Evolutionary conservation across 2,888 invertebrate species (phyloP).

Genomic region (Chloroclystis v-ata): DNA sequence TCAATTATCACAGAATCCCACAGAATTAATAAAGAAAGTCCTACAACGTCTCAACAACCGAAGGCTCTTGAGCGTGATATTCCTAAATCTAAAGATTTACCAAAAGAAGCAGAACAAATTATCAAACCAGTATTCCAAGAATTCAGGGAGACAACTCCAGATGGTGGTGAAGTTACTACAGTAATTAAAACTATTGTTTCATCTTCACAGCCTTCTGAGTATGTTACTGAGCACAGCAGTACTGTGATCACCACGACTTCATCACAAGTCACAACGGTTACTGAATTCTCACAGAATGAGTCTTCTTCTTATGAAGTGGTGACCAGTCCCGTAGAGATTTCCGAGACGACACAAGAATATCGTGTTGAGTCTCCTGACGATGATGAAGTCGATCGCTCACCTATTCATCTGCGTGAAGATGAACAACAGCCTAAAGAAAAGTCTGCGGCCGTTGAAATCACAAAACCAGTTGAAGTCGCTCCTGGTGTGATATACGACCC

Average conservation of each 20-base stretch:
- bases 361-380: slow-evolving; percentile 44
- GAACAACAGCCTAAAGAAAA: slow-evolving; percentile 11
- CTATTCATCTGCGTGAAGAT: slow-evolving; percentile 4
- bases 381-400: slow-evolving; percentile 36
- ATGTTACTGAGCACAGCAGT: slow-evolving; percentile 49
- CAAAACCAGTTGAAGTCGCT: slow-evolving; percentile 76
- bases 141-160: slow-evolving; percentile 36
- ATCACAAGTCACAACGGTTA: slow-evolving; percentile 53
- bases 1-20: slow-evolving; percentile 1
- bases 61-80: slow-evolving; percentile 3
- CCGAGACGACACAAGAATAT: slow-evolving; percentile 37
- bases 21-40: not conserved
- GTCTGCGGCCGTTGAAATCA: slow-evolving; percentile 6
- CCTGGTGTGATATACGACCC: slow-evolving; percentile 87
- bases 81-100: slow-evolving; percentile 6
- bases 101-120: slow-evolving; percentile 6
- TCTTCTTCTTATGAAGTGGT: slow-evolving; percentile 50
- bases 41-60: slow-evolving; percentile 2
- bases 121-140: slow-evolving; percentile 30
- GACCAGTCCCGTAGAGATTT: slow-evolving; percentile 32
- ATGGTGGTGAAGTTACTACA: slow-evolving; percentile 46
- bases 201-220: slow-evolving; percentile 47
- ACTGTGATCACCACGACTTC: slow-evolving; percentile 51
- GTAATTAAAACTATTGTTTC: slow-evolving; percentile 43
- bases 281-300: slow-evolving; percentile 52